Evolutionary conservation across 1,140 invertebrate genomes (phyloP), one percentile per base, ranked within the genome.

Genomic region (Drosophila triauraria): DNA sequence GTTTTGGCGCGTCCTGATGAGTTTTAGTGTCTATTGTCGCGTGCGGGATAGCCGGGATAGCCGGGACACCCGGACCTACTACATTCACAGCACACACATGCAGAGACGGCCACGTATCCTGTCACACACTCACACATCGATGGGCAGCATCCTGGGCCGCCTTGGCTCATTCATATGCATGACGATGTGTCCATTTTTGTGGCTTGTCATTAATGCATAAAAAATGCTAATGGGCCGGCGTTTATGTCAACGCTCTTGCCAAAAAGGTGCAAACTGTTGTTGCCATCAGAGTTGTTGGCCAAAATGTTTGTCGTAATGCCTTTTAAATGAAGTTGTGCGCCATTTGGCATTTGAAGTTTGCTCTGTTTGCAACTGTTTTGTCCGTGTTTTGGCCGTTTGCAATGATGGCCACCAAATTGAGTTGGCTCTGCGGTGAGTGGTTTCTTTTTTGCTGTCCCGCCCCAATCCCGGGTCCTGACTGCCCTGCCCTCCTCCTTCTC

Each of bases 131-230:
- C 58, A 46, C 63, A 62, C 63, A 65, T 63, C 59, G 63, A 65
- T 65, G 44, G 65, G 62, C 40, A 50, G 61, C 40, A 51, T 61
- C 56, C 42, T 74, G 71, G 27, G 50, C 60, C 72, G 57, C 35
- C 51, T 63, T 61, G 44, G 38, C 75, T 87, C 84, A 87, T 87
- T 87, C 84, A 88, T 87, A 87, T 87, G 84, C 84, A 87, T 87
- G 84, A 87, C 84, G 85, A 87, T 87, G 84, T 88, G 84, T 88
- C 84, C 84, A 87, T 87, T 87, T 88, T 88, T 84, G 84, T 84
- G 84, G 84, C 84, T 88, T 87, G 84, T 87, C 84, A 87, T 87
- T 87, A 88, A 87, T 87, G 84, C 84, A 87, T 88, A 87, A 87
- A 87, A 87, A 87, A 87, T 87, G 85, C 77, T 87, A 87, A 87